These are phyloP conservation scores for Gavialis gangeticus DNA, from an alignment of 2,113 vertebrate species.

Conservation along the genomic window DNA sequence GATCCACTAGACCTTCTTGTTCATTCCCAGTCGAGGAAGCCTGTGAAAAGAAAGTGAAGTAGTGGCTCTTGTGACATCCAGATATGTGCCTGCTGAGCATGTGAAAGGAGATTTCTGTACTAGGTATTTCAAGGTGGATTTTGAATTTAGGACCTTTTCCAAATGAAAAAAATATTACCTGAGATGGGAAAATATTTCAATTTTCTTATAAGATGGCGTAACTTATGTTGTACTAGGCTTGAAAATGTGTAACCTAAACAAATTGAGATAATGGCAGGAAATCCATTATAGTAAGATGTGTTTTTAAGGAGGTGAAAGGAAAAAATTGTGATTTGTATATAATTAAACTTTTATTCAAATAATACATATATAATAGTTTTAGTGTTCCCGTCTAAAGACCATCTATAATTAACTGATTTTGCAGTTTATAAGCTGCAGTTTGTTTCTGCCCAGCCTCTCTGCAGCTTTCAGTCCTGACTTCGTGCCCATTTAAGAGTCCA, in stretches of 20 bases:
- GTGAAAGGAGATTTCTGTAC: not conserved
- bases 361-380: not conserved
- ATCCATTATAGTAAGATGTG: not conserved
- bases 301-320: not conserved
- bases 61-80: not conserved
- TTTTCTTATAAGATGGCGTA: not conserved
- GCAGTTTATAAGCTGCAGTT: not conserved
- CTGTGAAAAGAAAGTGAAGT: constrained; percentile 28
- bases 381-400: not conserved
- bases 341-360: not conserved
- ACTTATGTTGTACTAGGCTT: not conserved
- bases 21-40: constrained; percentile 63
- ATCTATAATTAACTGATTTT: not conserved
- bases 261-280: not conserved
- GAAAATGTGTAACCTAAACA: not conserved
- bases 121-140: not conserved
- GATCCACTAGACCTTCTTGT: not conserved
- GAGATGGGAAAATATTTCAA: not conserved
- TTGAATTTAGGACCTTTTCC: not conserved
- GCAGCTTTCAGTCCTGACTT: not conserved
- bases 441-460: not conserved
- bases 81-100: not conserved
- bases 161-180: not conserved
- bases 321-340: not conserved
- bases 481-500: not conserved